phyloP scores from a whole-genome alignment of 1,140 invertebrate species.

The Wasmannia auropunctata region DNA sequence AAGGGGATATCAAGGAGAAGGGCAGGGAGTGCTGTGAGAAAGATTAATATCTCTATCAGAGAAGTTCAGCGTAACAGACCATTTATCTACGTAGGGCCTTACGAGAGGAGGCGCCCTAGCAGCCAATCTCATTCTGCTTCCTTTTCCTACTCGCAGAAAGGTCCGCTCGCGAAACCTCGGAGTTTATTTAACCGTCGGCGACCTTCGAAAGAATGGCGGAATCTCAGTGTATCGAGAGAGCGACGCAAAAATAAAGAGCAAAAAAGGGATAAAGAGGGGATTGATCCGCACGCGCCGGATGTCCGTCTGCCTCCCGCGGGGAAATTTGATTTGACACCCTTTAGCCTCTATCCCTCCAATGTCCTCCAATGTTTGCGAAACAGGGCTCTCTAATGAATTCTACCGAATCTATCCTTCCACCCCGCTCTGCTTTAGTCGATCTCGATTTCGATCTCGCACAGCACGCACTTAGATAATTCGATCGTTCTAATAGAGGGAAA shows the following conservation, averaged over 20 bases:
- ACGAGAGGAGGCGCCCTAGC: slow-evolving; percentile 47
- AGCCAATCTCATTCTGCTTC: slow-evolving; percentile 43
- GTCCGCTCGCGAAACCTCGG: slow-evolving; percentile 51
- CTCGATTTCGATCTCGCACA: slow-evolving; percentile 35
- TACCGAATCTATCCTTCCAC: slow-evolving; percentile 10
- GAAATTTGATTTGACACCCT: slow-evolving; percentile 77
- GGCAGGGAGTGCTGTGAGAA: slow-evolving; percentile 66
- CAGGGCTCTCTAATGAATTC: slow-evolving; percentile 70
- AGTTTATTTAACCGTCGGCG: slow-evolving; percentile 77
- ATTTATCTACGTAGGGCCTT: slow-evolving; percentile 78
- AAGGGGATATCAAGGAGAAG: neutral
- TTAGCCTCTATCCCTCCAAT: slow-evolving; percentile 19
- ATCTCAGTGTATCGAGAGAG: slow-evolving; percentile 38
- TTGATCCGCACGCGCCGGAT: slow-evolving; percentile 62
- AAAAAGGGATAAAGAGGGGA: slow-evolving; percentile 15
- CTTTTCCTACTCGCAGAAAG: slow-evolving; percentile 14
- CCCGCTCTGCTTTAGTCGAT: slow-evolving; percentile 29
- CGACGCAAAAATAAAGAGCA: slow-evolving; percentile 22
- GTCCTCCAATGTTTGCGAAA: slow-evolving; percentile 30
- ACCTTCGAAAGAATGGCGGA: slow-evolving; percentile 3
- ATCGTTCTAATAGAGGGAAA: slow-evolving; percentile 14
- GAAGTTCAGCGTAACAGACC: slow-evolving; percentile 78
- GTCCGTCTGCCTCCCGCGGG: slow-evolving; percentile 47
- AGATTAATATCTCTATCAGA: slow-evolving; percentile 83
- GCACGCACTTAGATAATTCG: slow-evolving; percentile 21